Conservation (phyloP, 2,113 vertebrate genomes). For the Toxotes chatareus region DNA sequence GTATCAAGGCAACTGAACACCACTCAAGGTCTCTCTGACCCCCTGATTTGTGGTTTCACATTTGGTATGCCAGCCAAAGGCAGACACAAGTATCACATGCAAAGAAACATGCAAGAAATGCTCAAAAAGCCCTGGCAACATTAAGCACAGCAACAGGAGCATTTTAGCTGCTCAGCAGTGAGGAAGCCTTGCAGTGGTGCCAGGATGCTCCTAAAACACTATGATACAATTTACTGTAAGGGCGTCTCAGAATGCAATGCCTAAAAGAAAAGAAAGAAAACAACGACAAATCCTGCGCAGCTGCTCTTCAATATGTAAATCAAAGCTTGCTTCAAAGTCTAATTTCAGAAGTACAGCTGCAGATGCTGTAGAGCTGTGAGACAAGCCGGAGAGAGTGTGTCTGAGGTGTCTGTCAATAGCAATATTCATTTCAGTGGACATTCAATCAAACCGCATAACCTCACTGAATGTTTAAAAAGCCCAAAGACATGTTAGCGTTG, state of each 20-base stretch:
- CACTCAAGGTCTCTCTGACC: slow-evolving; percentile 46
- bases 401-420: slow-evolving; percentile 54
- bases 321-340: slow-evolving; percentile 57
- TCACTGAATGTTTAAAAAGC: slow-evolving; percentile 35
- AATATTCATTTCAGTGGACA: slow-evolving; percentile 62
- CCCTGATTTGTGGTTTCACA: slow-evolving; percentile 49
- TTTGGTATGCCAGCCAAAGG: slow-evolving; percentile 56
- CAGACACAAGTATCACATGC: slow-evolving; percentile 46
- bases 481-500: background rate
- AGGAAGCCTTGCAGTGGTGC: slow-evolving; percentile 63
- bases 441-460: slow-evolving; percentile 41
- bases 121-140: slow-evolving; percentile 54
- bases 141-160: slow-evolving; percentile 50
- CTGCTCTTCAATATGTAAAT: slow-evolving; percentile 77
- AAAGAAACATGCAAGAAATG: slow-evolving; percentile 53
- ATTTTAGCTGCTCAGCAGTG: slow-evolving; percentile 58
- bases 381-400: slow-evolving; percentile 37
- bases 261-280: slow-evolving; percentile 64
- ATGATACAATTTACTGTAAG: slow-evolving; percentile 61
- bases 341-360: slow-evolving; percentile 69
- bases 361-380: slow-evolving; percentile 44
- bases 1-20: slow-evolving; percentile 21
- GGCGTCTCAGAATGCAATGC: slow-evolving; percentile 58
- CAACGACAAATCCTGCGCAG: slow-evolving; percentile 66
- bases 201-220: slow-evolving; percentile 58